Evolutionary conservation across 1,140 invertebrate genomes (phyloP), one percentile per base, ranked within the genome.

Genomic region (Phortica variegata): DNA sequence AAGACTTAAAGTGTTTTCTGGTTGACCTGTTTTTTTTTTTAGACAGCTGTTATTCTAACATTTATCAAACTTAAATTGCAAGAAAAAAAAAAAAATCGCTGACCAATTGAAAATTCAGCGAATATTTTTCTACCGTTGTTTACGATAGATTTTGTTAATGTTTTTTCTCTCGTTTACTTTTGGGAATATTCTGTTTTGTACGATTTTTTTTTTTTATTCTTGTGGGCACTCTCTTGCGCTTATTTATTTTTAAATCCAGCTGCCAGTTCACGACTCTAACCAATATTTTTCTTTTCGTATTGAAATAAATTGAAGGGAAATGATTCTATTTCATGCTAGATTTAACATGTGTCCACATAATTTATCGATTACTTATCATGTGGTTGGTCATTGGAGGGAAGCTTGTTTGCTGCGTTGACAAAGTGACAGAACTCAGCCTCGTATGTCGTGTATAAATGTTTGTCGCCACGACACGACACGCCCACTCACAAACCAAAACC

Each of bases 301-400:
- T 63, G 60, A 61, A 71, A 72, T 65, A 72, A 72, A 72, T 72
- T 72, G 69, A 65, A 65, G 63, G 69, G 68, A 72, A 72, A 72
- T 72, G 63, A 72, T 72, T 72, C 69, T 57, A 72, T 72, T 72
- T 72, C 61, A 72, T 69, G 69, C 59, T 72, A 72, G 68, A 72
- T 72, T 72, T 62, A 72, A 72, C 69, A 72, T 68, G 63, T 72
- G 69, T 72, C 63, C 69, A 72, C 61, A 72, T 72, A 65, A 69
- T 72, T 72, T 72, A 72, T 72, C 69, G 69, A 72, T 72, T 72
- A 68, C 68, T 68, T 68, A 68, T 68, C 63, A 68, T 68, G 63
- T 68, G 63, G 63, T 68, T 47, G n/a, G 46, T 53, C 47, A 57
- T 26, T 26, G 23, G 23, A 26, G 5, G 23, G 23, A 26, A 26